Conservation (phyloP, 1,140 invertebrate species). For the Pantala flavescens region DNA sequence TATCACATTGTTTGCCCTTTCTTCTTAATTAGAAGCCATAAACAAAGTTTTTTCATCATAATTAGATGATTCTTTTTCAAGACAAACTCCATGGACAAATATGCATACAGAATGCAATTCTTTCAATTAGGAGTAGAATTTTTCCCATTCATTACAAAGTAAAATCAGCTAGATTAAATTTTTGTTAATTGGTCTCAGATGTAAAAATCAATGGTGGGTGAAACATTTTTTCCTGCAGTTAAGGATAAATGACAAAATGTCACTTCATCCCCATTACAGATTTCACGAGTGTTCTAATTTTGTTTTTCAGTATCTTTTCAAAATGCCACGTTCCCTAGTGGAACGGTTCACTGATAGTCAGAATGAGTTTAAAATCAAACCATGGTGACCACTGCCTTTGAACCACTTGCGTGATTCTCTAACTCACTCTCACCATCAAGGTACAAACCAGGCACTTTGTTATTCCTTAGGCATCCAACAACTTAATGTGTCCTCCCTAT, state of each 20-base stretch:
- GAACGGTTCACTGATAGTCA: background rate
- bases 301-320: background rate
- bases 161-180: conserved; percentile 11
- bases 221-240: background rate
- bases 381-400: conserved; percentile 8
- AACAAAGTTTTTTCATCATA: background rate
- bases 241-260: conserved; percentile 11
- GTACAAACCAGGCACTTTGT: background rate
- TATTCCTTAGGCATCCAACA: background rate
- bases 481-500: background rate
- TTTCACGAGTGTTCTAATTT: background rate
- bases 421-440: conserved; percentile 12
- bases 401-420: background rate
- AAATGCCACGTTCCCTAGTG: background rate
- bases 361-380: background rate
- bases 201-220: background rate
- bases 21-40: background rate
- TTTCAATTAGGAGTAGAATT: conserved; percentile 9
- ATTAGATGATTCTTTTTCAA: background rate
- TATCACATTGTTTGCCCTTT: conserved; percentile 6
- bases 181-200: conserved; percentile 4
- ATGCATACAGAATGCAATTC: background rate
- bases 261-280: conserved; percentile 10
- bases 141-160: background rate
- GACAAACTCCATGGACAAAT: background rate